Base-by-base conservation (phyloP, 1,140 invertebrate species). In the Akabosia matsudoensis region DNA sequence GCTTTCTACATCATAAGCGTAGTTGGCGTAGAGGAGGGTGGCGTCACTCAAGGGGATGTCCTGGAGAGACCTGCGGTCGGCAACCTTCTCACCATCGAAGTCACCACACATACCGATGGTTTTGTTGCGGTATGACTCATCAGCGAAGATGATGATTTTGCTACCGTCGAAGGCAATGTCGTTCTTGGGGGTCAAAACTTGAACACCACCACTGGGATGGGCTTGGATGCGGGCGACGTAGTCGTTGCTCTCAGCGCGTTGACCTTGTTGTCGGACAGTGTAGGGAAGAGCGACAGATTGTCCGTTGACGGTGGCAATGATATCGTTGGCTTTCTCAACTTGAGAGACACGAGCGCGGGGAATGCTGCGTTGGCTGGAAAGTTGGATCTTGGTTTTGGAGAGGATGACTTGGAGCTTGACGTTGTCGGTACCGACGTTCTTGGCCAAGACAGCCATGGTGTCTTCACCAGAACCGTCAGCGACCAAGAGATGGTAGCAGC, bases 31-130 rank as follows among this genome's bases (percentile, higher is more conserved):
- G 7, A 81, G 67, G 71, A 81, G 79, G 24, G 77, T 74, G 16
- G 74, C 77, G 37, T 67, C 56, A 73, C 73, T 76, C 33, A 81
- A 45, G 67, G 80, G 80, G 18, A 78, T 71, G 61, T 81, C 70
- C 37, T 73, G 76, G 28, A 76, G 80, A 71, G 73, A 75, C 26
- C 78, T 70, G 72, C 78, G 71, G 13, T 81, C 80, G 71, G 77
- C 78, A 33, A 79, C 76, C 77, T 78, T 78, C 30, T 81, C 78
- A 16, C 74, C 71, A 45, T 81, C 77, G 52, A 73, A 76, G 56
- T 81, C 75, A 30, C 80, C 80, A 51, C 80, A 81, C 28, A 81
- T 64, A 45, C 80, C 80, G 54, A 79, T 78, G 70, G 78, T 78
- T 1, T 67, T 22, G 77, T 81, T 81, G 7, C 75, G 67, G 71